Conservation (phyloP, 2,888 invertebrate species). For the Nomada hirtipes region DNA sequence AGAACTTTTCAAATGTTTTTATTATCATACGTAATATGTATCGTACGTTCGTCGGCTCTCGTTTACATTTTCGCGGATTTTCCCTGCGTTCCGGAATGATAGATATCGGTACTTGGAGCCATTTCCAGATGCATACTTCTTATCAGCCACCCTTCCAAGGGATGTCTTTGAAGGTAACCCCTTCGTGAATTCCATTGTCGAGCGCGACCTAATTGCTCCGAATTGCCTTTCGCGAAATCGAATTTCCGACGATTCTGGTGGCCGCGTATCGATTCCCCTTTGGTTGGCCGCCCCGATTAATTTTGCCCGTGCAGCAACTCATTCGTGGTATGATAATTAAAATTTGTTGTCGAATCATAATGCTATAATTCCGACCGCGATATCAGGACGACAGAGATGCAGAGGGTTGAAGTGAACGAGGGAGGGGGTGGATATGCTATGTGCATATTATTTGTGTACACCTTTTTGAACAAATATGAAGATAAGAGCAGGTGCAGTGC, state of each 20-base stretch:
- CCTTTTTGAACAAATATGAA: no score
- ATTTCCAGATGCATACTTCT: neutral
- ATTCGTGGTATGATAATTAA: slow-evolving; percentile 77
- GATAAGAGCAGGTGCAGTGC: neutral
- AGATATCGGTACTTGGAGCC: neutral
- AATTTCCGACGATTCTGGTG: slow-evolving; percentile 47
- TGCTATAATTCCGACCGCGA: slow-evolving; percentile 48
- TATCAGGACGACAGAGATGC: neutral
- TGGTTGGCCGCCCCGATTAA: slow-evolving; percentile 68
- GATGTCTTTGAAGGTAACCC: slow-evolving; percentile 31
- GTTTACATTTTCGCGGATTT: neutral
- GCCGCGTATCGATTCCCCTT: slow-evolving; percentile 51
- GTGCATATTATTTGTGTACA: neutral
- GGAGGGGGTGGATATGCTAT: no score
- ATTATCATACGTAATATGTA: neutral
- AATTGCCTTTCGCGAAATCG: slow-evolving; percentile 40
- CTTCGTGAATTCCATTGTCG: slow-evolving; percentile 36
- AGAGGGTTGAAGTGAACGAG: neutral
- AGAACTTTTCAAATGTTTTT: neutral
- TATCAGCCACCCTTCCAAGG: slow-evolving; percentile 17
- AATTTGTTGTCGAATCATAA: slow-evolving; percentile 78
- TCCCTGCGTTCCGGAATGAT: slow-evolving; percentile 2
- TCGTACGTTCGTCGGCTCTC: neutral
- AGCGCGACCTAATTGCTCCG: slow-evolving; percentile 37
- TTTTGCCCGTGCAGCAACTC: slow-evolving; percentile 69